Base-by-base conservation (phyloP, 2,113 vertebrate genomes). In the Actenoides hombroni region DNA sequence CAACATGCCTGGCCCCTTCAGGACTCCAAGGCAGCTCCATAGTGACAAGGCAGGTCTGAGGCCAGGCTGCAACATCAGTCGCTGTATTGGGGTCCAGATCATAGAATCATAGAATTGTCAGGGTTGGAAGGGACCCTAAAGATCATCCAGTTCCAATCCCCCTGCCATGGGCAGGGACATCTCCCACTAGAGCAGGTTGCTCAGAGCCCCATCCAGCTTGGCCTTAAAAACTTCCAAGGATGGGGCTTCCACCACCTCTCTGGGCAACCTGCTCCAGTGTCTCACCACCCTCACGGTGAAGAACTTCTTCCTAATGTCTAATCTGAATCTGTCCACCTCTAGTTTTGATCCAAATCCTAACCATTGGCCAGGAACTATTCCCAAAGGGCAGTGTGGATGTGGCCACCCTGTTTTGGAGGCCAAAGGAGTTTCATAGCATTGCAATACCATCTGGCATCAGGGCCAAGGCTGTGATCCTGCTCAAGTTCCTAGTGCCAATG, bases 51-150 rank as follows among this genome's bases (percentile, higher is more conserved):
- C 23, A 88, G 24, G 15, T n/a, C 56, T 44, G 33, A 77, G 6
- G 8, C 13, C 53, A 53, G 44, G 14, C 14, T 53, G n/a, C 1
- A 1, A 1, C 0, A 0, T 15, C 80, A 18, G 12, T 7, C 11
- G 8, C 29, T 7, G 17, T 1, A 4, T 0, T 74, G 35, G 11
- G 8, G 13, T 16, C 53, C 31, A 57, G 33, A 21, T 39, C 40
- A 40, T 40, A 40, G 40, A 40, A 40, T 40, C 40, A 12, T 40
- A 40, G 40, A 40, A 40, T 40, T 40, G 40, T 40, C 40, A 40
- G 40, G 40, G 40, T 40, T 40, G 40, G 40, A 40, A 40, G 40
- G 40, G 40, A 40, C 40, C 40, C 13, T 40, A 40, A 40, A 40
- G 40, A 40, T 13, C 40, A 40, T 13, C 40, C 40, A 12, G 40